Evolutionary conservation across 2,797 vertebrate genomes (phyloP), one percentile per base, ranked within the genome.

Genomic region (Bucorvus abyssinicus): DNA sequence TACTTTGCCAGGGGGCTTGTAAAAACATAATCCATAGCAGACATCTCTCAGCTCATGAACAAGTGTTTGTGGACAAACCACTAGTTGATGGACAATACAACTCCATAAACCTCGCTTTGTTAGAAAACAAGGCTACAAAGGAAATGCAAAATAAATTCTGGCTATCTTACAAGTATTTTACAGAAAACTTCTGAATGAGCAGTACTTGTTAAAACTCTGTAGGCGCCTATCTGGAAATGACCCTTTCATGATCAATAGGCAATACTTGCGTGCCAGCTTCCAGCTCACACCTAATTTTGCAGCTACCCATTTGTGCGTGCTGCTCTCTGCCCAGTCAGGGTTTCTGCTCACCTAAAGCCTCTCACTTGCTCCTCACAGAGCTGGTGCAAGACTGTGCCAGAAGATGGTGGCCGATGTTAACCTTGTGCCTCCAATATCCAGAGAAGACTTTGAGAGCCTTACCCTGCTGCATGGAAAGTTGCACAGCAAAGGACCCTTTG

Each of bases 401-500:
- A 15, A 70, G 38, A 21, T 7, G 2, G 22, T 27, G 44, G 22
- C 74, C 8, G 44, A 34, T 22, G 27, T 47, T n/a, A 84, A 59
- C 15, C 64, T 36, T 12, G 9, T 38, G 24, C 55, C 47, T 71
- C 64, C 53, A 44, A 50, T 11, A 77, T 5, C 49, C 59, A 71
- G 45, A 40, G 29, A 50, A 49, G 30, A 24, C 4, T 75, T 9
- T 7, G 53, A 77, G 36, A 68, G 5, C n/a, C 30, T 32, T 23
- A 36, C 12, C 30, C 40, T 2, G 12, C 67, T 9, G 23, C 0
- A 26, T 10, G 2, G 47, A 74, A 75, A 75, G 19, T n/a, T 11
- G 0, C 9, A 12, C 0, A 2, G 18, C 45, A 36, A 49, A 64
- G 26, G 11, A 52, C 34, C 19, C 57, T 63, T 8, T 9, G 6